phyloP scores from a whole-genome alignment of 1,140 invertebrate genomes.

The Tenebrio molitor region DNA sequence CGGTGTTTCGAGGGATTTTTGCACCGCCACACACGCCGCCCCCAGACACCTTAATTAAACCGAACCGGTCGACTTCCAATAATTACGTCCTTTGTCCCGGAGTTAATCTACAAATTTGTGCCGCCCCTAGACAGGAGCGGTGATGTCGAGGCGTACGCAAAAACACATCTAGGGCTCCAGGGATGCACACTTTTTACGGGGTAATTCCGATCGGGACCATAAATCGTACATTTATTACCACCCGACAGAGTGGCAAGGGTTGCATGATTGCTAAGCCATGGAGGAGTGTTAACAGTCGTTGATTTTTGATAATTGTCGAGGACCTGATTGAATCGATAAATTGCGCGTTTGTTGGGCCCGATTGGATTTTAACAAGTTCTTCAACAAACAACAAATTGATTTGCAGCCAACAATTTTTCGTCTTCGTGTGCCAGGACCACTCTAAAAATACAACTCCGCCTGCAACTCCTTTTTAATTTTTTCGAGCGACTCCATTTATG shows the following conservation, averaged over 20 bases:
- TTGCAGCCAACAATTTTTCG: too few relatives aligned
- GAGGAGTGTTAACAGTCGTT: slow-evolving; percentile 17
- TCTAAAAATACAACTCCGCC: too few relatives aligned
- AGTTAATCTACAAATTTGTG: slow-evolving; percentile 9
- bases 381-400: too few relatives aligned
- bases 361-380: slow-evolving; percentile 2
- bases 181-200: not conserved
- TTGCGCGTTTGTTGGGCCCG: not conserved
- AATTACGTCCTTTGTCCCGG: slow-evolving; percentile 6
- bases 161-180: not conserved
- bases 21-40: not conserved
- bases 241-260: not conserved
- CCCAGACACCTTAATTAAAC: slow-evolving; percentile 23
- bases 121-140: not conserved
- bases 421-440: too few relatives aligned
- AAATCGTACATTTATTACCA: slow-evolving; percentile 16
- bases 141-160: not conserved
- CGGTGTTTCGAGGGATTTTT: too few relatives aligned
- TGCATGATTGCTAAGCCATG: slow-evolving; percentile 11
- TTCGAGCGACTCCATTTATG: too few relatives aligned
- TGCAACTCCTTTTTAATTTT: too few relatives aligned
- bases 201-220: not conserved
- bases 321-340: slow-evolving; percentile 26
- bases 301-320: slow-evolving; percentile 36
- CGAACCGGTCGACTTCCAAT: slow-evolving; percentile 1